Base-by-base conservation (phyloP, 2,888 invertebrate species). In the Drosophila colorata region DNA sequence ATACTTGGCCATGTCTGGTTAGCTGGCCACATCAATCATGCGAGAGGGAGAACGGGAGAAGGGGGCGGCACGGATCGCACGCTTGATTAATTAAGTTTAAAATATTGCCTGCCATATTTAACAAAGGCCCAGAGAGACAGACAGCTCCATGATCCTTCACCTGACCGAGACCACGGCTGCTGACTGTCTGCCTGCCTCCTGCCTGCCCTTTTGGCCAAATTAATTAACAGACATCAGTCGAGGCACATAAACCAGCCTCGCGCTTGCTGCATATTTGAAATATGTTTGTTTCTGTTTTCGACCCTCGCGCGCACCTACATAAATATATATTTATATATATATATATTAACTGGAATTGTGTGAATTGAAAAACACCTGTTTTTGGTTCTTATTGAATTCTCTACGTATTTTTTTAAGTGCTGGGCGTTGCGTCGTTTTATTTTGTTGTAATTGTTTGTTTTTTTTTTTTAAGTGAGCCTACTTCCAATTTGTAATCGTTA, bases 71-170 rank as follows among this genome's bases (percentile, higher is more conserved):
- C 28, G 56, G 59, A 68, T 70, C 70, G 69, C 75, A 69, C 70
- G 67, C 70, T 76, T 85, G 88, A 85, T 85, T 86, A 88, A 88
- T 85, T 85, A 86, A 83, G 84, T 83, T 85, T 83, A 88, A 85
- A 80, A 88, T 86, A 88, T 85, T 68, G 74, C 88, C 84, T 74
- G 76, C 82, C 83, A 83, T 75, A 67, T 83, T 83, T 87, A 78
- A 78, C 73, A 78, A 84, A 57, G 63, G 51, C 52, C 56, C 58
- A 49, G 20, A 28, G 13, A 23, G 66, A 77, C 65, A 63, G 63
- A 71, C 67, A 80, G 49, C 68, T 41, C 60, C 57, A 25, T 57
- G 83, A 67, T 83, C 80, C 69, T 82, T 67, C 64, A 67, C 53
- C 64, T 51, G 68, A 60, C 52, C 63, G 25, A 6, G 41, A 20